Percentiles rank a stretch among this genome's conserved stretches.
phyloP scores from a whole-genome alignment of 2,888 invertebrate genomes.

The Scaptomyza polygonia region DNA sequence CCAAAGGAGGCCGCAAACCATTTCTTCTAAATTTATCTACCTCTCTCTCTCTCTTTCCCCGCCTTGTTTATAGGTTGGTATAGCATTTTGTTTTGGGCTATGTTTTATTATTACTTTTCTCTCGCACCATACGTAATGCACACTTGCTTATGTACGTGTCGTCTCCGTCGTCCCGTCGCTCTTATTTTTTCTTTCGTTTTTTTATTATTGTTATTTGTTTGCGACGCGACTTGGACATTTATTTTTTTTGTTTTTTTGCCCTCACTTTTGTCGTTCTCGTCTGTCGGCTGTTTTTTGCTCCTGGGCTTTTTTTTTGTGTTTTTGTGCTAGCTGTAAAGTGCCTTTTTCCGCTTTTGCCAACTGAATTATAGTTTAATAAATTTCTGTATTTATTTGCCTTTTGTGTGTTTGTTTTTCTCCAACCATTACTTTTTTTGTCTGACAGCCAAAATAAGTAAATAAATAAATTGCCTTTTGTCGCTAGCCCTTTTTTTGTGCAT shows the following conservation, averaged over 20 bases:
- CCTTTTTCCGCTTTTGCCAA: conserved; percentile 59
- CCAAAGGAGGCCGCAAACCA: conserved; percentile 7
- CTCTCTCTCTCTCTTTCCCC: neutral
- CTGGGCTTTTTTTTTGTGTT: conserved; percentile 26
- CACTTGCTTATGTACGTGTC: conserved; percentile 69
- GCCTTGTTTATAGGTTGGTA: neutral
- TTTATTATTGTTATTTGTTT: conserved; percentile 35
- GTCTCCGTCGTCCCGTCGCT: conserved; percentile 52
- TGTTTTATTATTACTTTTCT: conserved; percentile 75
- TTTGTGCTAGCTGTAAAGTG: conserved; percentile 67
- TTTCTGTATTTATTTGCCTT: conserved; percentile 63
- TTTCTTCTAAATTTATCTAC: neutral
- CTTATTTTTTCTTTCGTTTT: conserved; percentile 30
- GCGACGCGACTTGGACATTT: conserved; percentile 48
- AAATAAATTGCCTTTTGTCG: conserved; percentile 48
- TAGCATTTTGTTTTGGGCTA: conserved; percentile 59
- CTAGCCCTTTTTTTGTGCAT: conserved; percentile 14
- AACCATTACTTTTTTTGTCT: neutral
- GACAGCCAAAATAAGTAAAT: conserved; percentile 48
- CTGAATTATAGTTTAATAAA: conserved; percentile 79
- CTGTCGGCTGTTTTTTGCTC: neutral
- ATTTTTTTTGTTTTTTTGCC: no score
- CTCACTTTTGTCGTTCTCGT: conserved; percentile 24
- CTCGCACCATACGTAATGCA: conserved; percentile 65
- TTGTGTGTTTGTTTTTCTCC: conserved; percentile 10